A percentile compares a stretch with the other conserved stretches of the same genome.
Evolutionary conservation across 2,113 vertebrate species (phyloP).

Genomic region (Spea multiplicata): DNA sequence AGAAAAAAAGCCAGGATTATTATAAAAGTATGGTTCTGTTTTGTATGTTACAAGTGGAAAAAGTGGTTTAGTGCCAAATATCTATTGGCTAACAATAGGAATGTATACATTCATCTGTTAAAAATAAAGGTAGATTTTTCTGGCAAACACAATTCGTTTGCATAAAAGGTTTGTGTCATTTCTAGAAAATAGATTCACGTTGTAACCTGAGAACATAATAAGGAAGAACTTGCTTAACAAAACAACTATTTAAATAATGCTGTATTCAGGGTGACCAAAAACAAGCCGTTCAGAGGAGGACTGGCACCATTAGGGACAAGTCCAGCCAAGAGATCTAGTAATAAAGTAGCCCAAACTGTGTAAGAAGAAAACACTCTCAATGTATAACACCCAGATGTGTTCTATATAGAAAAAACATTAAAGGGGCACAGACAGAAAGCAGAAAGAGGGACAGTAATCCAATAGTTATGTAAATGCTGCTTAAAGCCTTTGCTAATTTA

Average conservation of each 20-base stretch:
- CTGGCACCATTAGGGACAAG: no score
- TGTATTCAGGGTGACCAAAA: neutral
- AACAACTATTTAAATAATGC: neutral
- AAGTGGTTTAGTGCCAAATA: slow-evolving; percentile 28
- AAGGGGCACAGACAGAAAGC: no score
- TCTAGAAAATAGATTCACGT: slow-evolving; percentile 3
- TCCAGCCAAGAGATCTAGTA: neutral
- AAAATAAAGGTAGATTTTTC: slow-evolving; percentile 21
- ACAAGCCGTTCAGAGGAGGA: no score
- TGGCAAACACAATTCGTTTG: neutral
- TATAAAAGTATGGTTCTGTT: slow-evolving; percentile 3
- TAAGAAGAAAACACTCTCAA: no score
- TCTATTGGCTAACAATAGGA: neutral
- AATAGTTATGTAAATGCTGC: no score
- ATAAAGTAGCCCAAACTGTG: neutral
- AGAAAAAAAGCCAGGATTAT: slow-evolving; percentile 8
- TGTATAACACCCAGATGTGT: no score
- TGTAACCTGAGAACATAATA: no score
- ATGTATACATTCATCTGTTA: slow-evolving; percentile 30
- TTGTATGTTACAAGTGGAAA: slow-evolving; percentile 30
- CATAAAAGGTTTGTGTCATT: slow-evolving; percentile 1
- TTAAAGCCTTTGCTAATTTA: no score
- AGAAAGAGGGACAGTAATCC: no score
- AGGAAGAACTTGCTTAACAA: neutral
- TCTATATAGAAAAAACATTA: no score